Evolutionary conservation across 1,140 invertebrate genomes (phyloP), one percentile per base, ranked within the genome.

Genomic region (Samia ricini): DNA sequence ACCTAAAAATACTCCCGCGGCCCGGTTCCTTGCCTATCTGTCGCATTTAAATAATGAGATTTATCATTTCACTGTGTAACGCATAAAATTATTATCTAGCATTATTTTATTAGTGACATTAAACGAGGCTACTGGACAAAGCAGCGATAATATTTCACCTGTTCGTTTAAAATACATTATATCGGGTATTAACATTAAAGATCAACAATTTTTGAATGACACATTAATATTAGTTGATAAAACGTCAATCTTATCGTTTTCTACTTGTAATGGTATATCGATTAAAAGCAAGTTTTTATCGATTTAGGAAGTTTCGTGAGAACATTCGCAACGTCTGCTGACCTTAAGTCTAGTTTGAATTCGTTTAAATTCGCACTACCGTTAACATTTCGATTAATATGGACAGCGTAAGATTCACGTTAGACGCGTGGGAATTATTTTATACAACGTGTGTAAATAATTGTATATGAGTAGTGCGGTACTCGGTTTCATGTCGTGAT

Each of bases 1-100:
- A 77, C 74, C 81, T 83, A 85, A 85, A 88, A 87, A 88, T 85
- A 88, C 71, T 23, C 67, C 58, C 52, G n/a, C n/a, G 66, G 61
- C 71, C 61, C 49, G 64, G 61, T 66, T 70, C 63, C 66, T 68
- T 57, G 67, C 69, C 81, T 77, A 77, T 81, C 74, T 71, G 67
- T 74, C 77, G 75, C 77, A 73, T 75, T 76, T 74, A 74, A 80
- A 79, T 79, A 81, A 83, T 79, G 71, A 79, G 68, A 83, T 84
- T 83, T 80, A 81, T 85, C 76, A 78, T 74, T 68, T 50, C 54
- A 63, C 63, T 65, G 63, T 67, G 71, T 63, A 68, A 68, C 70
- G 61, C 66, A 72, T 71, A 74, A 70, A 79, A 77, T 72, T 23
- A 73, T 71, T 77, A 77, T 77, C 77, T 74, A 58, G 69, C 70